These are phyloP conservation scores for Chelonus insularis DNA, from an alignment of 1,140 invertebrate genomes.

Conservation along the genomic window DNA sequence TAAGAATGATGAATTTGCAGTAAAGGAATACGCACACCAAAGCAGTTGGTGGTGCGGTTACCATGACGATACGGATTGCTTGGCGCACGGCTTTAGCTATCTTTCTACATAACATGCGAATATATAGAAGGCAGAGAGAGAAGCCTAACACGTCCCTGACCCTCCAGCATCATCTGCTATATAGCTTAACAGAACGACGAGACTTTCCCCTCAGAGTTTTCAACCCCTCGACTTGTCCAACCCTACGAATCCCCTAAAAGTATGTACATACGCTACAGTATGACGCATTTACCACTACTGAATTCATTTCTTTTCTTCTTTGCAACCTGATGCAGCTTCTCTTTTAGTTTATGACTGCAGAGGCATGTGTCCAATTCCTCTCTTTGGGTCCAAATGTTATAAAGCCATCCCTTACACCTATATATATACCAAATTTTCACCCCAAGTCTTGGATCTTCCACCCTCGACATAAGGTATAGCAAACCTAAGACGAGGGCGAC, in stretches of 20 bases:
- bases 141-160: constrained; percentile 16
- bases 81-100: constrained; percentile 12
- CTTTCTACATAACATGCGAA: constrained; percentile 7
- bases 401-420: neutral
- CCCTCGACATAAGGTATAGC: neutral
- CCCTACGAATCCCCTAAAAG: constrained; percentile 2
- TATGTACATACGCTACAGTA: neutral
- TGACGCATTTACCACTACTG: neutral
- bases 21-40: neutral
- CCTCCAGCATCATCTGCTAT: constrained; percentile 2
- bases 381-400: too few species aligned
- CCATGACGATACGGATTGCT: constrained; percentile 7
- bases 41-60: constrained; percentile 1
- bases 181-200: constrained; percentile 15
- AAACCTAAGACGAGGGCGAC: constrained; percentile 3
- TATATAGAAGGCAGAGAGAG: neutral
- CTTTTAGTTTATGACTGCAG: neutral
- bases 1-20: neutral
- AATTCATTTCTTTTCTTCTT: neutral
- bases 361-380: too few species aligned
- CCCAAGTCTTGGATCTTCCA: neutral
- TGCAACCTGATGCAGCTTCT: constrained; percentile 17
- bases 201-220: constrained; percentile 9
- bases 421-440: neutral
- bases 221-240: constrained; percentile 1